Evolutionary conservation across 2,113 vertebrate genomes (phyloP), one percentile per base, ranked within the genome.

Genomic region (Alouatta palliata): DNA sequence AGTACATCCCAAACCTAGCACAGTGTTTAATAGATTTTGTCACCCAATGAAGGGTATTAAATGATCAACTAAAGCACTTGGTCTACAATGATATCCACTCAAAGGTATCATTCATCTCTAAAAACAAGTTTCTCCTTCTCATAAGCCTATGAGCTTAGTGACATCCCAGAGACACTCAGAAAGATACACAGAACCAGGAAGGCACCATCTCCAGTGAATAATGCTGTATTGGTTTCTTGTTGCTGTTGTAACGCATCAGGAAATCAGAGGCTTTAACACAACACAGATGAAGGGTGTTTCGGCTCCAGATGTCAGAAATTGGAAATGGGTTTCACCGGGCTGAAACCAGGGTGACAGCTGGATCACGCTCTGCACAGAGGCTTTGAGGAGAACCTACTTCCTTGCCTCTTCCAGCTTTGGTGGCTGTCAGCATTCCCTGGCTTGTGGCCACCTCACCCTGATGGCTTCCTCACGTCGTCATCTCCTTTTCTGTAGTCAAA

Each of bases 361-460:
- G 27, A 4, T 8, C 0, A 0, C 0, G 5, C 9, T 85, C n/a
- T 32, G 6, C 14, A 11, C 7, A 35, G 45, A 54, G 56, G n/a
- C 25, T 71, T 49, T 4, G 11, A 45, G 47, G 23, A 54, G 16
- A 58, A 17, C 25, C 8, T 2, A 1, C 45, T 49, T 52, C 21
- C 45, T 47, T 1, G 8, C 66, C 73, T 81, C 3, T 30, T 82
- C n/a, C 8, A 61, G 70, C 16, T 68, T 49, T 30, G 25, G 32
- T 2, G 43, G 32, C 37, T 23, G 52, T 70, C 16, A 6, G 49
- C 83, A 8, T 49, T 75, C 80, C 83, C 56, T 71, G 14, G 43
- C n/a, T 77, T 13, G 61, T 54, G 70, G 35, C 40, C 54, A 14
- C 71, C 35, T 54, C 64, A 9, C 20, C 27, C 35, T 32, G 10